These are phyloP conservation scores for Micronycteris hirsuta DNA, from an alignment of 2,113 vertebrate genomes.

Conservation along the genomic window DNA sequence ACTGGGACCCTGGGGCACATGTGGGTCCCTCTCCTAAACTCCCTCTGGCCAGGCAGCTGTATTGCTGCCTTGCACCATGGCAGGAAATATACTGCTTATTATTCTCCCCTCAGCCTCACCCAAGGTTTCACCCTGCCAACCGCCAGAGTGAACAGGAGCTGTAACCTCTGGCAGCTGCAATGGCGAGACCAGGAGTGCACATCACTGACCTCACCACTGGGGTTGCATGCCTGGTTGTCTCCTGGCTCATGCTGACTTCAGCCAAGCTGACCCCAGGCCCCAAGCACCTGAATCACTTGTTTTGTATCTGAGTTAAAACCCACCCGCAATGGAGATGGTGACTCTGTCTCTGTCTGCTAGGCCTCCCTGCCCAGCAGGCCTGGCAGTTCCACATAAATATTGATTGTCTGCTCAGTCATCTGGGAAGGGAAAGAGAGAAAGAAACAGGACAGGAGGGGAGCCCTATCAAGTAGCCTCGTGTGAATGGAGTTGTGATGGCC, in stretches of 20 bases:
- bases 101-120: neutral
- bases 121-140: neutral
- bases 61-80: neutral
- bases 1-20: neutral
- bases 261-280: neutral
- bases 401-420: slow-evolving; percentile 38
- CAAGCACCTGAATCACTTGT: neutral
- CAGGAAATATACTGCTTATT: neutral
- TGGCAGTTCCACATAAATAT: neutral
- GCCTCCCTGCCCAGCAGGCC: neutral
- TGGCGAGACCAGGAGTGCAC: neutral
- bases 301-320: slow-evolving; percentile 4
- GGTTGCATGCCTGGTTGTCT: neutral
- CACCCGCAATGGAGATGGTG: neutral
- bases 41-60: neutral
- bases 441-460: neutral
- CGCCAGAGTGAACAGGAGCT: slow-evolving; percentile 23
- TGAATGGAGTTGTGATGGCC: neutral
- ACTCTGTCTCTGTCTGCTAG: neutral
- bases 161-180: neutral
- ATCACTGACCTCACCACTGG: neutral
- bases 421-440: neutral
- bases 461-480: neutral
- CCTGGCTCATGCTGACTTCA: neutral
- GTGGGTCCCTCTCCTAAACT: neutral